These are phyloP conservation scores for Philotrypesis tridentata DNA, from an alignment of 1,140 invertebrate species.

Conservation along the genomic window DNA sequence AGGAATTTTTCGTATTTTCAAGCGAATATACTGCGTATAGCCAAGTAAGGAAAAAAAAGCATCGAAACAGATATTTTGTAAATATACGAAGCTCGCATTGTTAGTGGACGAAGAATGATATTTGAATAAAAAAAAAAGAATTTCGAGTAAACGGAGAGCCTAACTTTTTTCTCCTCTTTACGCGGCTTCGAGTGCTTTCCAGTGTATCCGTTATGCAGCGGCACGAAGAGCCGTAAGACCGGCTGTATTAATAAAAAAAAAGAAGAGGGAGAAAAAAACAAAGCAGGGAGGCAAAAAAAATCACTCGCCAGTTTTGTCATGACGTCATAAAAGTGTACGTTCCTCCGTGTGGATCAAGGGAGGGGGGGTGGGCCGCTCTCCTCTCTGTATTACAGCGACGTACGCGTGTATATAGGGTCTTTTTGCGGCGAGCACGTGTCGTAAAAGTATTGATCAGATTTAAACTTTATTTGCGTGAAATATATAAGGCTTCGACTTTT, in stretches of 20 bases:
- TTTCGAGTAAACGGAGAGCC: not conserved
- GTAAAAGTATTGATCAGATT: constrained; percentile 17
- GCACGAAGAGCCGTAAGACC: too few species aligned
- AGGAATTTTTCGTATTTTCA: constrained; percentile 12
- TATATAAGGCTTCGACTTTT: constrained; percentile 10
- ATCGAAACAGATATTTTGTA: constrained; percentile 40
- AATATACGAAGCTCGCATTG: constrained; percentile 32
- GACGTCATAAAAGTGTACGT: not conserved
- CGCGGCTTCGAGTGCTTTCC: not conserved
- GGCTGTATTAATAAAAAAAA: too few species aligned
- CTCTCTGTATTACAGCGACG: not conserved
- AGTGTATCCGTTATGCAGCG: too few species aligned
- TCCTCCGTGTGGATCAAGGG: not conserved
- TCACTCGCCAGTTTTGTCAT: not conserved
- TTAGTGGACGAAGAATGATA: constrained; percentile 30
- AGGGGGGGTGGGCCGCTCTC: too few species aligned
- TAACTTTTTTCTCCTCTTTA: not conserved
- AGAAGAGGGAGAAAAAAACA: too few species aligned
- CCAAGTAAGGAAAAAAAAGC: constrained; percentile 5
- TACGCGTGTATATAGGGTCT: not conserved
- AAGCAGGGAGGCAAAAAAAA: too few species aligned
- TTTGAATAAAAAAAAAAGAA: constrained; percentile 42
- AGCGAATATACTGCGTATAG: not conserved
- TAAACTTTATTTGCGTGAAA: constrained; percentile 22
- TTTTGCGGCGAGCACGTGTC: not conserved